Evolutionary conservation across 2,797 vertebrate genomes (phyloP).

Genomic region (Rhinophrynus dorsalis): DNA sequence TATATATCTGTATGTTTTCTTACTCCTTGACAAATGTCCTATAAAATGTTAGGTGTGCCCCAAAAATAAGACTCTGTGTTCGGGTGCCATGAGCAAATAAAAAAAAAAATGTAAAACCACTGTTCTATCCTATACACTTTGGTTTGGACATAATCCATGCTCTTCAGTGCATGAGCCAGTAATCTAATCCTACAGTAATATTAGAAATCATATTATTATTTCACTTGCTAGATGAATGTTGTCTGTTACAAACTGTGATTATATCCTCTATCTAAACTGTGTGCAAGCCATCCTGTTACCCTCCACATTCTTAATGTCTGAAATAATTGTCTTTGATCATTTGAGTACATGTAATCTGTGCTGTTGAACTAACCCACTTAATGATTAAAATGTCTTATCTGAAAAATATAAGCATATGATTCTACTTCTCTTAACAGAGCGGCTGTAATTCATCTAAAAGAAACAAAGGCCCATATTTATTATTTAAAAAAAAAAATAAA

Average conservation of each 20-base stretch:
- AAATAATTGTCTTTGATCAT: slow-evolving; percentile 38
- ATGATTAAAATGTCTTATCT: slow-evolving; percentile 8
- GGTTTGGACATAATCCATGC: too few species aligned
- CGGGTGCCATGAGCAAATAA: too few species aligned
- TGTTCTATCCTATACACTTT: too few species aligned
- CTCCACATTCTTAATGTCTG: slow-evolving; percentile 26
- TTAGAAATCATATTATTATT: neutral
- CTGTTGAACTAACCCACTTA: slow-evolving; percentile 35
- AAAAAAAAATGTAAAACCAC: neutral
- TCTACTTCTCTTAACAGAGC: neutral
- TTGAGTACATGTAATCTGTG: slow-evolving; percentile 34
- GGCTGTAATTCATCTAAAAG: neutral
- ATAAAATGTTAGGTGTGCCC: too few species aligned
- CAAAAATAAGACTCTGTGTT: too few species aligned
- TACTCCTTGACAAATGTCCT: too few species aligned
- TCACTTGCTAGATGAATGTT: neutral
- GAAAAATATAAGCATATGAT: neutral
- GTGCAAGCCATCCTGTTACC: slow-evolving; percentile 31
- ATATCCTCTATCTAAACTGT: slow-evolving; percentile 7
- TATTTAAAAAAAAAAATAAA: too few species aligned
- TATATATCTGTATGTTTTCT: too few species aligned
- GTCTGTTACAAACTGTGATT: slow-evolving; percentile 14
- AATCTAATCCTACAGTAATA: neutral
- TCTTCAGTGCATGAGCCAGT: too few species aligned
- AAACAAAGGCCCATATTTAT: too few species aligned